These are phyloP conservation scores for Scrobipalpa atriplicella DNA, from an alignment of 2,888 invertebrate genomes.

Conservation along the genomic window DNA sequence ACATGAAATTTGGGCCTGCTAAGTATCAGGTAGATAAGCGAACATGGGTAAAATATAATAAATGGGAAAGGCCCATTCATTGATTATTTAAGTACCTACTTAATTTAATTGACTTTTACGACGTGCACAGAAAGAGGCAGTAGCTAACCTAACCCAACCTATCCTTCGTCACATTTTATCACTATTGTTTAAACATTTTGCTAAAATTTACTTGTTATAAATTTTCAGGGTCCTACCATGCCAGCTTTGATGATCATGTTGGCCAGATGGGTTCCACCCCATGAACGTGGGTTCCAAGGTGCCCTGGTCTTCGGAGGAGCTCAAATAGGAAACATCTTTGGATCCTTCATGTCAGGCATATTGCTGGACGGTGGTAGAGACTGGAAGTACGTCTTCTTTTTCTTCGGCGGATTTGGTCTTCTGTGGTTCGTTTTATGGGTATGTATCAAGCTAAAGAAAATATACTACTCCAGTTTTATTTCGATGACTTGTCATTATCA, in stretches of 20 bases:
- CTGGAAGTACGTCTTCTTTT: slow-evolving; percentile 83
- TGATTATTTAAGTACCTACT: too few species aligned
- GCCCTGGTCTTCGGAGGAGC: slow-evolving; percentile 84
- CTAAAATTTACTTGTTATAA: neutral
- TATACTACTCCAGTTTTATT: too few species aligned
- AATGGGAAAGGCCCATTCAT: too few species aligned
- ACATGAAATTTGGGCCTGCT: too few species aligned
- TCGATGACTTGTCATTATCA: too few species aligned
- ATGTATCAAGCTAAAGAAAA: slow-evolving; percentile 37
- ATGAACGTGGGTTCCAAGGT: slow-evolving; percentile 82
- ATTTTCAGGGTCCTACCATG: slow-evolving; percentile 87
- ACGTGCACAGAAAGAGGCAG: too few species aligned
- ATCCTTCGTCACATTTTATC: too few species aligned
- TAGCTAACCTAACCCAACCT: too few species aligned
- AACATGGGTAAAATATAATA: too few species aligned
- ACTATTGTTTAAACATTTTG: too few species aligned
- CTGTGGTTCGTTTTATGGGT: slow-evolving; percentile 81
- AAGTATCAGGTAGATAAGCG: too few species aligned
- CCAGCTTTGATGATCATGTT: slow-evolving; percentile 85
- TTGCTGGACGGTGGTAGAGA: slow-evolving; percentile 73
- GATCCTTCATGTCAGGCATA: slow-evolving; percentile 79
- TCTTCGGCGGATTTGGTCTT: slow-evolving; percentile 81
- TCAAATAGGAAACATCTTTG: slow-evolving; percentile 81
- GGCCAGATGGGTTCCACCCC: slow-evolving; percentile 84
- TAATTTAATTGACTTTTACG: too few species aligned